Conservation (phyloP, 2,113 vertebrate genomes). For the Marcusenius ussheri region DNA sequence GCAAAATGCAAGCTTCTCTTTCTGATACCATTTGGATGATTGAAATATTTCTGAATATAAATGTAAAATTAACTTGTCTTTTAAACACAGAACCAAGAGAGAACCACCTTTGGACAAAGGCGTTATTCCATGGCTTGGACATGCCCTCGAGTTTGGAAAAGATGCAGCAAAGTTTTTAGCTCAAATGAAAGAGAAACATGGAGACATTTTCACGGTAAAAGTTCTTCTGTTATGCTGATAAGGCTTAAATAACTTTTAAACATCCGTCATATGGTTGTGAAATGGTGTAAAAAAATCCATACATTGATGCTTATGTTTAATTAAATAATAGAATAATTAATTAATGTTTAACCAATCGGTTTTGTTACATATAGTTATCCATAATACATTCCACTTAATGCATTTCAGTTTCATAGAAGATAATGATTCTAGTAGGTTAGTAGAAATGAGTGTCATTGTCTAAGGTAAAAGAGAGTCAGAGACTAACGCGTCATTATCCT, state of each 20-base stretch:
- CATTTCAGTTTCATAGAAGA: background rate
- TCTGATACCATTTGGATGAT: background rate
- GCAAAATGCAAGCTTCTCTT: background rate
- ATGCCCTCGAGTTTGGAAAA: conserved; percentile 76
- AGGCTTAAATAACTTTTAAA: background rate
- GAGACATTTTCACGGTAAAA: conserved; percentile 80
- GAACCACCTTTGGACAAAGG: conserved; percentile 79
- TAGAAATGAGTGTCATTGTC: background rate
- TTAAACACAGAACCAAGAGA: conserved; percentile 49
- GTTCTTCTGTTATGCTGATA: background rate
- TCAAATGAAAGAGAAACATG: conserved; percentile 75
- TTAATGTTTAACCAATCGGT: background rate
- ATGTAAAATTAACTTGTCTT: background rate
- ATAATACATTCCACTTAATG: background rate
- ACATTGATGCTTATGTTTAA: background rate
- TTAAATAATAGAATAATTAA: background rate
- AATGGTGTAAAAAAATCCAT: background rate
- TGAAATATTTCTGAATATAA: background rate
- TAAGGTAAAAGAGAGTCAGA: background rate
- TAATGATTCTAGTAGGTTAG: background rate
- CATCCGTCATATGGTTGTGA: background rate
- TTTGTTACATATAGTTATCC: background rate
- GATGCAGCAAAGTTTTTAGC: conserved; percentile 72
- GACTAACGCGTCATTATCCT: background rate
- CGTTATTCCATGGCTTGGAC: conserved; percentile 73